These are phyloP conservation scores for Drosophila nikananu DNA, from an alignment of 1,140 invertebrate species.

Conservation along the genomic window DNA sequence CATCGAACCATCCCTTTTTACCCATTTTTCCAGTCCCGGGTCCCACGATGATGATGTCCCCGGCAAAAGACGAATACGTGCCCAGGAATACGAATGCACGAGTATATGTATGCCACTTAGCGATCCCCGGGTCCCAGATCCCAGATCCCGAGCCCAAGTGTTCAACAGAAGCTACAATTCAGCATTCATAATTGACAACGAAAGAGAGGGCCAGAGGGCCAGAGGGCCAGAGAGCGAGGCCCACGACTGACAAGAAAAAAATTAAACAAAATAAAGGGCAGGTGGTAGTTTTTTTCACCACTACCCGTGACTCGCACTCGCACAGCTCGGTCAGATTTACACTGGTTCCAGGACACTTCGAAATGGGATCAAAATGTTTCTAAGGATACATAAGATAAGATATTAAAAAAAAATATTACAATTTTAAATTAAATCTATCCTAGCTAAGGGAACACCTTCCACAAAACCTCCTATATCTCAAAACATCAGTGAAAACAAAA, in stretches of 20 bases:
- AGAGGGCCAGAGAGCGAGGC: slow-evolving; percentile 27
- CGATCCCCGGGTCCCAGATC: slow-evolving; percentile 22
- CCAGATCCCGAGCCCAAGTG: slow-evolving; percentile 59
- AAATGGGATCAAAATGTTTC: neutral
- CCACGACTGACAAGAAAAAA: slow-evolving; percentile 60
- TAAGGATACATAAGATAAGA: no score
- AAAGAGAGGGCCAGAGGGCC: slow-evolving; percentile 12
- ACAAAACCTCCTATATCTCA: neutral
- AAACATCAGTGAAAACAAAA: neutral
- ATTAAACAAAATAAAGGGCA: slow-evolving; percentile 73
- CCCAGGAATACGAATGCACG: slow-evolving; percentile 48
- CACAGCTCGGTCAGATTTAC: slow-evolving; percentile 71
- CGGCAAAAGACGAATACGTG: slow-evolving; percentile 55
- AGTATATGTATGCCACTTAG: slow-evolving; percentile 74
- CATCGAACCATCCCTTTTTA: slow-evolving; percentile 37
- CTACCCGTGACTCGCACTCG: slow-evolving; percentile 69
- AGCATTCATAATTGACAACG: slow-evolving; percentile 83
- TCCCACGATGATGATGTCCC: slow-evolving; percentile 71
- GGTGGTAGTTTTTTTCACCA: slow-evolving; percentile 74
- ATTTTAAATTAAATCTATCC: no score
- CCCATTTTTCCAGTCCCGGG: slow-evolving; percentile 32
- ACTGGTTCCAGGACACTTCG: slow-evolving; percentile 41
- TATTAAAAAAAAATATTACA: no score
- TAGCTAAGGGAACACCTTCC: neutral
- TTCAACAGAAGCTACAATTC: slow-evolving; percentile 83